phyloP scores from a whole-genome alignment of 2,797 vertebrate genomes.

The Brachyalestes nurse region DNA sequence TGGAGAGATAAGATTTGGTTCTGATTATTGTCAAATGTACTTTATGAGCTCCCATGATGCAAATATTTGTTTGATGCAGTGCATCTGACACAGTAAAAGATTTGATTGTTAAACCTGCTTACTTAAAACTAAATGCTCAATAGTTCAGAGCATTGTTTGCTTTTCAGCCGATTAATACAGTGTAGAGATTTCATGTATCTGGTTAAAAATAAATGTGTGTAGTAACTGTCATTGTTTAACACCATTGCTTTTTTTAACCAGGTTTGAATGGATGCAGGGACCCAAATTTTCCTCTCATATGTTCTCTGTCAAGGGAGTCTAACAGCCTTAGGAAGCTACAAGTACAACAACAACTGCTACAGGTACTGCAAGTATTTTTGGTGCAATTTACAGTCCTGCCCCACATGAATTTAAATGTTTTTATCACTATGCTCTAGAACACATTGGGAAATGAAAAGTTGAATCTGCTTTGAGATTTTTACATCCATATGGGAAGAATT shows the following conservation, averaged over 20 bases:
- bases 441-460: neutral
- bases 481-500: neutral
- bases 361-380: conserved; percentile 70
- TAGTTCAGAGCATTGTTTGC: too few species aligned
- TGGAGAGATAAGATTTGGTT: too few species aligned
- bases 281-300: conserved; percentile 95
- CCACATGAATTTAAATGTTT: neutral
- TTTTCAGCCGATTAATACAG: too few species aligned
- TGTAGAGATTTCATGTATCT: too few species aligned
- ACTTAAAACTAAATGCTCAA: too few species aligned
- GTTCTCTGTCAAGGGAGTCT: conserved; percentile 93
- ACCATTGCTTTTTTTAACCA: conserved; percentile 52
- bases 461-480: neutral
- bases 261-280: conserved; percentile 98
- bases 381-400: neutral
- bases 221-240: too few species aligned
- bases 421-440: neutral
- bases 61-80: too few species aligned
- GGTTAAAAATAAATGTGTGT: too few species aligned
- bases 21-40: too few species aligned
- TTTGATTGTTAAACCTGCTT: too few species aligned
- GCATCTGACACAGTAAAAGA: too few species aligned
- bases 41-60: too few species aligned
- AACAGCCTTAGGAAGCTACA: conserved; percentile 93
- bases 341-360: conserved; percentile 97